Conservation (phyloP, 2,797 vertebrate genomes). For the Enteromius anoplus region DNA sequence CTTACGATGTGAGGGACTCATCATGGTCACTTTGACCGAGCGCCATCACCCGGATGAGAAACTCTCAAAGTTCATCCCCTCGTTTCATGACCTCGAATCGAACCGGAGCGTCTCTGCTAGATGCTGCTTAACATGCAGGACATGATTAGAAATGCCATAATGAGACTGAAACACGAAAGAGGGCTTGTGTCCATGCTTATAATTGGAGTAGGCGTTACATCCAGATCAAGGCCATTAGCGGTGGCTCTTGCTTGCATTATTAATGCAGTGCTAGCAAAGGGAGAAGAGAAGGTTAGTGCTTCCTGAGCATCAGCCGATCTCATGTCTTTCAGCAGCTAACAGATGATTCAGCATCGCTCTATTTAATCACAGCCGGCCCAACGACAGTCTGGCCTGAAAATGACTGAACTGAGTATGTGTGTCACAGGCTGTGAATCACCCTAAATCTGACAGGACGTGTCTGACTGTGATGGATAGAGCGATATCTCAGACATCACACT, state of each 20-base stretch:
- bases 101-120: background rate
- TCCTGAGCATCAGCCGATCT: constrained; percentile 24
- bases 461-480: background rate
- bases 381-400: background rate
- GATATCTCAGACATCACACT: background rate
- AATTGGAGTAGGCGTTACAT: constrained; percentile 18
- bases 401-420: background rate
- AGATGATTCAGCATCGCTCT: background rate
- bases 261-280: constrained; percentile 15
- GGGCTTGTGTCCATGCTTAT: background rate
- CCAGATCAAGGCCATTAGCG: constrained; percentile 15
- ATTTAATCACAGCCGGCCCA: background rate
- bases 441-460: background rate
- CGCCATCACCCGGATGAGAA: constrained; percentile 11
- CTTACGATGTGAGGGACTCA: constrained; percentile 2
- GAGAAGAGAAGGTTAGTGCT: constrained; percentile 18
- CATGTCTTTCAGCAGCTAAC: constrained; percentile 28
- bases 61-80: background rate
- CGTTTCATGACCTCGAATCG: background rate
- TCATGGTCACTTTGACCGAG: background rate
- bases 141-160: constrained; percentile 36
- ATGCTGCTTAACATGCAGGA: constrained; percentile 19
- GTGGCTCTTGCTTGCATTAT: constrained; percentile 37
- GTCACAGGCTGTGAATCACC: background rate
- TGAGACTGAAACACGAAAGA: constrained; percentile 1